Percentiles rank a stretch among this genome's conserved stretches.
Conservation (phyloP, 30 jellyfish, hydroid and myxozoan genomes). For the Turritopsis dohrnii region DNA sequence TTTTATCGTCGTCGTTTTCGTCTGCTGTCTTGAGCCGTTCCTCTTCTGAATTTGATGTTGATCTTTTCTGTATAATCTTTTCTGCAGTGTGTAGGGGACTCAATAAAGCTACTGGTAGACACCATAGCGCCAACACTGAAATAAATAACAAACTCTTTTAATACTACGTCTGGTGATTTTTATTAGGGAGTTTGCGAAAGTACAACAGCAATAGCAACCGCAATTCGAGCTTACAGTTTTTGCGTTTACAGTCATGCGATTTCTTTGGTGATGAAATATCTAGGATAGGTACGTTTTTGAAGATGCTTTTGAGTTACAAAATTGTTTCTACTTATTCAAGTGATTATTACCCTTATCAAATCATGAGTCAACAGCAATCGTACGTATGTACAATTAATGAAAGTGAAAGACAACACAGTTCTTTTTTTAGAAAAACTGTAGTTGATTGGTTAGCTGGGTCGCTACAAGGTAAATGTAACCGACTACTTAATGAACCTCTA, state of each 20-base stretch:
- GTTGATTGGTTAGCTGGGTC: slow-evolving; percentile 14
- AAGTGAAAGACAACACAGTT: neutral
- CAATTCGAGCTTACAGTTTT: no score
- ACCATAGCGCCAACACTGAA: neutral
- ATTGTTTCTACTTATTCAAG: neutral
- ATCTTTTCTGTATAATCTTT: neutral
- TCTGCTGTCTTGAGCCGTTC: neutral
- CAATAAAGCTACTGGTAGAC: neutral
- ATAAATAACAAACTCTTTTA: no score
- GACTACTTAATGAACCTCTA: slow-evolving; percentile 2
- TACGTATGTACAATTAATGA: neutral
- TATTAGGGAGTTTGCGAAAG: no score
- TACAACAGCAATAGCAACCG: no score
- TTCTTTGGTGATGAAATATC: neutral
- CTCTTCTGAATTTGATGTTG: neutral
- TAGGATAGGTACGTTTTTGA: neutral
- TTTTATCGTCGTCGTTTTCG: neutral
- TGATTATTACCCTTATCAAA: neutral
- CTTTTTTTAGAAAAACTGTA: neutral
- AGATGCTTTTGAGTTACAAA: neutral
- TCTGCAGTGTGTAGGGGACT: neutral
- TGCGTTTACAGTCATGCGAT: neutral
- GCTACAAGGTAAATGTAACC: neutral
- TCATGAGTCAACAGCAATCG: neutral
- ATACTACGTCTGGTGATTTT: no score